phyloP scores from a whole-genome alignment of 2,113 vertebrate species.

The Meriones unguiculatus region DNA sequence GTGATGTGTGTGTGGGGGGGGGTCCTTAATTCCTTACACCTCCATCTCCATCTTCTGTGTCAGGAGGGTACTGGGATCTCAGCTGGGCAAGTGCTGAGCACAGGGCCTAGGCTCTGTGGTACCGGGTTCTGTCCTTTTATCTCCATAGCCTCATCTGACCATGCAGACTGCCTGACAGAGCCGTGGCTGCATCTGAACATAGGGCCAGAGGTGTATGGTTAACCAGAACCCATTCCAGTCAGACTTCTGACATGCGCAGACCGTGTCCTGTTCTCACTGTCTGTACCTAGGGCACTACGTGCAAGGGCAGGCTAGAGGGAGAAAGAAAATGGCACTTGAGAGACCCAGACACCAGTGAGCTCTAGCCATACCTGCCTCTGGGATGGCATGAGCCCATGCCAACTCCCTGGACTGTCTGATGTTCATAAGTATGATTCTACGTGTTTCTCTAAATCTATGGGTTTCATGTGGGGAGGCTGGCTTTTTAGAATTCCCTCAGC shows the following conservation, averaged over 20 bases:
- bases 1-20: neutral
- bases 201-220: fast-evolving
- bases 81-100: neutral
- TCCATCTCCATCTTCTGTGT: neutral
- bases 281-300: neutral
- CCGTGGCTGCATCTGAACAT: fast-evolving
- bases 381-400: fast-evolving
- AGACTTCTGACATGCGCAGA: fast-evolving
- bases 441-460: neutral
- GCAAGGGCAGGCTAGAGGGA: neutral
- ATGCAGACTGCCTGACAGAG: fast-evolving
- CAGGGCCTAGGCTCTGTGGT: fast-evolving
- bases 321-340: neutral
- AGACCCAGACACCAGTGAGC: fast-evolving
- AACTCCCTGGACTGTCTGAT: fast-evolving
- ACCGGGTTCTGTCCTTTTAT: neutral
- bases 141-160: neutral
- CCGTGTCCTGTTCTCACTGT: fast-evolving
- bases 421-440: fast-evolving
- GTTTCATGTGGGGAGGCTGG: no score
- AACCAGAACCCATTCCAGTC: neutral
- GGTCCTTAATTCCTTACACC: no score
- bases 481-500: neutral
- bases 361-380: fast-evolving
- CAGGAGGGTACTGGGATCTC: neutral